These are phyloP conservation scores for Pandemis corylana DNA, from an alignment of 2,888 invertebrate species.

Conservation along the genomic window DNA sequence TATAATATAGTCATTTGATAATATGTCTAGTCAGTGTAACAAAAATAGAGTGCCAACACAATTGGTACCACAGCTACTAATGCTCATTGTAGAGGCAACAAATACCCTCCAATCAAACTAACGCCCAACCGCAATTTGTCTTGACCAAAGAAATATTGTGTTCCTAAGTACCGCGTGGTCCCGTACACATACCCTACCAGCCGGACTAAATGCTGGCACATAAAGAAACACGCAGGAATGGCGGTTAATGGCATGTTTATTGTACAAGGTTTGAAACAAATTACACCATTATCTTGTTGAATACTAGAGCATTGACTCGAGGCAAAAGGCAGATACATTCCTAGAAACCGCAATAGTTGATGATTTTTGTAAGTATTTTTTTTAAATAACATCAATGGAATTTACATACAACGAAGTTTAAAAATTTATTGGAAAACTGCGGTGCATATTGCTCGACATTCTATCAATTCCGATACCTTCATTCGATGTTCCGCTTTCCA, in stretches of 20 bases:
- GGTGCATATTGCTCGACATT: neutral
- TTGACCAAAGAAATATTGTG: conserved; percentile 76
- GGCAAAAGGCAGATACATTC: neutral
- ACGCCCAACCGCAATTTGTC: conserved; percentile 81
- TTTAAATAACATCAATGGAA: no score
- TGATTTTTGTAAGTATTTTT: no score
- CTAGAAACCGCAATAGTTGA: neutral
- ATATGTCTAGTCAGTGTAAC: neutral
- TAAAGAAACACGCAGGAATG: conserved; percentile 55
- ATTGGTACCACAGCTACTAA: conserved; percentile 47
- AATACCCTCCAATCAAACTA: conserved; percentile 82
- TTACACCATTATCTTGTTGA: conserved; percentile 1
- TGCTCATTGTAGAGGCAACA: conserved; percentile 82
- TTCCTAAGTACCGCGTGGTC: conserved; percentile 59
- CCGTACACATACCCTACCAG: conserved; percentile 22
- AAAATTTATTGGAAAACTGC: neutral
- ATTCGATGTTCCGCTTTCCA: neutral
- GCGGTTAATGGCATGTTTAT: conserved; percentile 40
- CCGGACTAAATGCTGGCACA: conserved; percentile 53
- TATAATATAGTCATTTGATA: neutral
- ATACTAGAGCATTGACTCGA: neutral
- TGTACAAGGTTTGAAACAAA: conserved; percentile 4
- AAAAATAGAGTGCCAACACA: neutral
- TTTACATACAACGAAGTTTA: no score
- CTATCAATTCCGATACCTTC: neutral